phyloP scores from a whole-genome alignment of 2,888 invertebrate genomes.

The Drosophila prolongata region DNA sequence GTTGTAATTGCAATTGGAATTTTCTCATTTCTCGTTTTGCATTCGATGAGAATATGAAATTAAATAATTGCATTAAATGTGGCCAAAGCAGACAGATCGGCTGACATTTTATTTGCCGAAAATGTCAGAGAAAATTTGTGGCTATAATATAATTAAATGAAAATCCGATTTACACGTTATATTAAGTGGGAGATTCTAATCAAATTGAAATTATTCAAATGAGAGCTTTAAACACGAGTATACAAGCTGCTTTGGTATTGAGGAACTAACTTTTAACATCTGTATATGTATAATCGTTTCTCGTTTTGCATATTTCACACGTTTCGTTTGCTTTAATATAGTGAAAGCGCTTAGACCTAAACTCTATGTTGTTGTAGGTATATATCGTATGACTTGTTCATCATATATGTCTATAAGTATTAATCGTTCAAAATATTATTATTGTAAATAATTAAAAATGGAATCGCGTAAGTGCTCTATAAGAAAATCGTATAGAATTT shows the following conservation, averaged over 20 bases:
- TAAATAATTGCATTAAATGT: constrained; percentile 32
- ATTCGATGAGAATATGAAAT: constrained; percentile 20
- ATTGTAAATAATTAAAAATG: constrained; percentile 53
- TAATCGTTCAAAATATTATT: constrained; percentile 42
- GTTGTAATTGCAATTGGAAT: constrained; percentile 40
- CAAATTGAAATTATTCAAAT: constrained; percentile 35
- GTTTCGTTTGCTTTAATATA: constrained; percentile 41
- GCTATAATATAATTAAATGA: constrained; percentile 26
- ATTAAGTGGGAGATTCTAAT: constrained; percentile 21
- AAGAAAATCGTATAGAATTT: constrained; percentile 54
- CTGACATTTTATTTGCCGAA: constrained; percentile 36
- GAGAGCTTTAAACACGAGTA: constrained; percentile 35
- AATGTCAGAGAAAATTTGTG: constrained; percentile 25
- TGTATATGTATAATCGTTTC: constrained; percentile 24
- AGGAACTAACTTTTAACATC: constrained; percentile 60
- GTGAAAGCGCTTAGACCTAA: constrained; percentile 52
- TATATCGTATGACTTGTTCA: constrained; percentile 27
- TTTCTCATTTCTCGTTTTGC: not conserved
- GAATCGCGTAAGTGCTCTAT: constrained; percentile 69
- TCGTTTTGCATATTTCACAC: constrained; percentile 36
- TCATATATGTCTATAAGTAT: constrained; percentile 39
- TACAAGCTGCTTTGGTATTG: constrained; percentile 40
- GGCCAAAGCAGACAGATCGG: constrained; percentile 33
- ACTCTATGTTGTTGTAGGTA: constrained; percentile 28
- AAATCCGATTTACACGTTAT: constrained; percentile 17